A percentile compares a stretch with the other conserved stretches of the same genome.
These are phyloP conservation scores for Coreoperca whiteheadi DNA, from an alignment of 2,113 vertebrate genomes.

Conservation along the genomic window DNA sequence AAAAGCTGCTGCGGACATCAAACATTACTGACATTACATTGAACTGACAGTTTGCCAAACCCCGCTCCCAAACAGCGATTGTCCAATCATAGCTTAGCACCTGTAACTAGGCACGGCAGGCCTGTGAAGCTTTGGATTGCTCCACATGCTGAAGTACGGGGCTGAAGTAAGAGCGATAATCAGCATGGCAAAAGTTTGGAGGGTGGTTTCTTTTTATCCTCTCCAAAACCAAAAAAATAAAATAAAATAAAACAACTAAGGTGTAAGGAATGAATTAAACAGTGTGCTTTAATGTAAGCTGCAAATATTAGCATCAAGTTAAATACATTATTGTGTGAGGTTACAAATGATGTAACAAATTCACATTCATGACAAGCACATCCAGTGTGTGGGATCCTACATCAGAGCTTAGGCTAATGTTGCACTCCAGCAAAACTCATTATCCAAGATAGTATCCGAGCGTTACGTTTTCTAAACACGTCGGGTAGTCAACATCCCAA, in stretches of 20 bases:
- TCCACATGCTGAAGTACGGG: not conserved
- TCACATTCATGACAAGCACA: too few species aligned
- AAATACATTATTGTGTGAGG: not conserved
- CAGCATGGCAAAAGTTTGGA: not conserved
- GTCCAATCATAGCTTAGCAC: not conserved
- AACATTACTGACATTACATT: too few species aligned
- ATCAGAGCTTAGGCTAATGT: too few species aligned
- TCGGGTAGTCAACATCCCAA: not conserved
- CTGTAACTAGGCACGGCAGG: not conserved
- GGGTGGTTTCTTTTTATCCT: not conserved
- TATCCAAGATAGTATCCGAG: too few species aligned
- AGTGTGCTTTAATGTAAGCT: not conserved
- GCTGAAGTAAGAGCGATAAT: not conserved
- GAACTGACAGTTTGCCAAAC: conserved; percentile 24
- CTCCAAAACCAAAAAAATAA: not conserved
- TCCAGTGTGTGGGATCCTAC: too few species aligned
- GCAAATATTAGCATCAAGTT: not conserved
- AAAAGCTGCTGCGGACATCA: conserved; percentile 4
- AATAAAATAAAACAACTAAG: not conserved
- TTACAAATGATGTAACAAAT: too few species aligned
- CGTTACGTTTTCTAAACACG: not conserved
- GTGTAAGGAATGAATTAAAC: not conserved
- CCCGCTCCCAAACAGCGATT: not conserved
- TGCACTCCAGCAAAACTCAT: too few species aligned
- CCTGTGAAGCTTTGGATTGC: not conserved